Evolutionary conservation across 1,140 invertebrate species (phyloP).

Genomic region (Doryteuthis pealeii): DNA sequence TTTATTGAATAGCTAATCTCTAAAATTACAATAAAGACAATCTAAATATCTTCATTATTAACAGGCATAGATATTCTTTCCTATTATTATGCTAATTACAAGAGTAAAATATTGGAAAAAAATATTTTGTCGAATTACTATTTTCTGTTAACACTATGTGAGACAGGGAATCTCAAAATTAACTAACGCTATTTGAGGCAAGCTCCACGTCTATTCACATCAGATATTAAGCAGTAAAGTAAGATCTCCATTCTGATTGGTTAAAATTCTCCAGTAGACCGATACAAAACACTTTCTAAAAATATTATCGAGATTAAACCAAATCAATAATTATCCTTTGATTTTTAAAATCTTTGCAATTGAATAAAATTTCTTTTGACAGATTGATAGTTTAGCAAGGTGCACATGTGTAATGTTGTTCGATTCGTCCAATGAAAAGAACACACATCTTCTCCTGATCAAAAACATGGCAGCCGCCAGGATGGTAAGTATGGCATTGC

Average conservation of each 20-base stretch:
- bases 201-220: too few species aligned
- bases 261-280: background rate
- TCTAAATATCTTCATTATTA: too few species aligned
- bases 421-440: constrained; percentile 28
- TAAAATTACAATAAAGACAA: too few species aligned
- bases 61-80: too few species aligned
- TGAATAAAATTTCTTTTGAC: background rate
- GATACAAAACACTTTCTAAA: background rate
- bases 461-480: constrained; percentile 46
- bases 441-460: constrained; percentile 39
- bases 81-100: too few species aligned
- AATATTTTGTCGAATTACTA: too few species aligned
- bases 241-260: background rate
- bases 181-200: too few species aligned
- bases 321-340: background rate
- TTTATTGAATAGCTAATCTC: too few species aligned
- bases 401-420: background rate
- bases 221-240: background rate
- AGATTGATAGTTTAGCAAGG: background rate
- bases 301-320: background rate
- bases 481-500: constrained; percentile 22
- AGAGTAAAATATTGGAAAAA: too few species aligned
- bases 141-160: background rate
- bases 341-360: background rate
- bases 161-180: background rate